These are phyloP conservation scores for Lasioglossum albipes DNA, from an alignment of 1,140 invertebrate genomes.

Conservation along the genomic window DNA sequence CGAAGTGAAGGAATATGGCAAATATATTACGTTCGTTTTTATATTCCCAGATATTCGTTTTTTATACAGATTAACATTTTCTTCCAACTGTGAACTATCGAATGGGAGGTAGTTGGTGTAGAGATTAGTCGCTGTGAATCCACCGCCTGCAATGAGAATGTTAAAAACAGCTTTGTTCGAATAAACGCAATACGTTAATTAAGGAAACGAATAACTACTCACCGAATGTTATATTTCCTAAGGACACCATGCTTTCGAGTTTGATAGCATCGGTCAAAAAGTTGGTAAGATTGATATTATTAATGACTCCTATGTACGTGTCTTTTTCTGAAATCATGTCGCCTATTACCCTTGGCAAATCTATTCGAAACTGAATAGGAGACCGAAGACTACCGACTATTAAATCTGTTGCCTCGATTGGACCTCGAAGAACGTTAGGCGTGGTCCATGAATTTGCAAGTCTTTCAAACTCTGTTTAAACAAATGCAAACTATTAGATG, in stretches of 20 bases:
- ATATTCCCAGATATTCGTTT: slow-evolving; percentile 42
- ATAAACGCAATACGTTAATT: neutral
- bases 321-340: slow-evolving; percentile 57
- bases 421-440: slow-evolving; percentile 41
- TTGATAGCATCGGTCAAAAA: slow-evolving; percentile 59
- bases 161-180: neutral
- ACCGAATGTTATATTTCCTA: slow-evolving; percentile 66
- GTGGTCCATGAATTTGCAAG: slow-evolving; percentile 46
- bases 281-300: slow-evolving; percentile 55
- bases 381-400: slow-evolving; percentile 39
- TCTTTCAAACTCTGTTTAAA: slow-evolving; percentile 43
- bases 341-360: slow-evolving; percentile 44
- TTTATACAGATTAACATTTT: slow-evolving; percentile 18
- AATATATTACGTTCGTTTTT: slow-evolving; percentile 16
- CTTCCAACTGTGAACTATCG: neutral
- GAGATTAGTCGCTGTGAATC: slow-evolving; percentile 32
- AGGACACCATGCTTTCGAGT: slow-evolving; percentile 55
- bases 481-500: neutral
- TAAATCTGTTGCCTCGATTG: slow-evolving; percentile 47
- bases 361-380: slow-evolving; percentile 37
- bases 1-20: slow-evolving; percentile 14
- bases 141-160: slow-evolving; percentile 27
- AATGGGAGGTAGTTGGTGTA: slow-evolving; percentile 1
- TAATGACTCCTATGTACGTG: slow-evolving; percentile 55
- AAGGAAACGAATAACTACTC: slow-evolving; percentile 12